Percentiles rank a stretch among this genome's conserved stretches.
These are phyloP conservation scores for Thecocarcelia acutangulata DNA, from an alignment of 2,888 invertebrate genomes.

Conservation along the genomic window DNA sequence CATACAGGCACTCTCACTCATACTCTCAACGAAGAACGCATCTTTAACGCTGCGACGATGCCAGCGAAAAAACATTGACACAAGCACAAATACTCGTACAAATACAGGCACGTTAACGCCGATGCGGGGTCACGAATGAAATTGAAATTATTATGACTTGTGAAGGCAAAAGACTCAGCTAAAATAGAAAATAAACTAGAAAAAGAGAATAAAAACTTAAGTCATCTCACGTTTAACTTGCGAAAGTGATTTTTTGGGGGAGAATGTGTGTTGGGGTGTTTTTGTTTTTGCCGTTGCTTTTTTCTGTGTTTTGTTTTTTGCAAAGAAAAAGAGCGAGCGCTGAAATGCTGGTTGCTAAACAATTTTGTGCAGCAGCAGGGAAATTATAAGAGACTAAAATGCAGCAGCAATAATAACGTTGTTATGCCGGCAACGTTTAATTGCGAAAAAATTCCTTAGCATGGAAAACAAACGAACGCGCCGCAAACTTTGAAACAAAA, in stretches of 20 bases:
- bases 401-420: slow-evolving; percentile 1
- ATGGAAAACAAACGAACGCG: slow-evolving; percentile 64
- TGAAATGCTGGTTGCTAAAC: slow-evolving; percentile 20
- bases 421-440: slow-evolving; percentile 34
- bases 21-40: background rate
- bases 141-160: slow-evolving; percentile 54
- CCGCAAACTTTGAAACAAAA: slow-evolving; percentile 61
- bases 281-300: too few relatives aligned
- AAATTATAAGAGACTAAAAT: slow-evolving; percentile 17
- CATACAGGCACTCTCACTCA: slow-evolving; percentile 12
- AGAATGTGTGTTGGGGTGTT: background rate
- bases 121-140: slow-evolving; percentile 50
- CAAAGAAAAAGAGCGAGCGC: slow-evolving; percentile 48
- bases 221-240: slow-evolving; percentile 30
- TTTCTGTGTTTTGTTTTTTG: background rate
- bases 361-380: background rate
- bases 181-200: slow-evolving; percentile 5
- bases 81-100: too few relatives aligned
- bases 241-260: background rate
- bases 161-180: slow-evolving; percentile 10
- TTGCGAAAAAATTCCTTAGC: slow-evolving; percentile 64
- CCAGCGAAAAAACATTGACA: background rate
- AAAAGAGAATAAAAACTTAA: slow-evolving; percentile 23
- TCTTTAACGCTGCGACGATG: slow-evolving; percentile 31
- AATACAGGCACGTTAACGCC: slow-evolving; percentile 30